Conservation (phyloP, 2,113 vertebrate genomes). For the Lanius collurio region DNA sequence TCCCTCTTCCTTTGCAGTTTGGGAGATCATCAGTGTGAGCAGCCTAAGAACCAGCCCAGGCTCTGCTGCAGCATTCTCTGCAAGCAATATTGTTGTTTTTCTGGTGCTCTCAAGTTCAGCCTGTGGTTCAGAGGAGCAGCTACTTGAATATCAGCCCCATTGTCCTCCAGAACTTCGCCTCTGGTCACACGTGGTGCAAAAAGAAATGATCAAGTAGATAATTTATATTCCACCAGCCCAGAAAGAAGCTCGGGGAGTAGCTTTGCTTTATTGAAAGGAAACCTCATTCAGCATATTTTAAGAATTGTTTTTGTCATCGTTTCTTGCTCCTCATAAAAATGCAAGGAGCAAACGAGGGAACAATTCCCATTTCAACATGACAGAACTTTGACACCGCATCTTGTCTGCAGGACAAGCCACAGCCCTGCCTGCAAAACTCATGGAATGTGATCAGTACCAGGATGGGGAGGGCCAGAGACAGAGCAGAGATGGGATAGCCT, state of each 20-base stretch:
- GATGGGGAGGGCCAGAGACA: background rate
- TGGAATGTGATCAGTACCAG: rapidly evolving
- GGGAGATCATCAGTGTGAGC: background rate
- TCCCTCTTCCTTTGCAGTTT: background rate
- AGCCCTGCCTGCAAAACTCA: background rate
- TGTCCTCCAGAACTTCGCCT: slow-evolving; percentile 11
- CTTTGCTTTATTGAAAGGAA: background rate
- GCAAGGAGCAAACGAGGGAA: background rate
- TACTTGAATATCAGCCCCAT: slow-evolving; percentile 22
- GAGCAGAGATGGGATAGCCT: background rate
- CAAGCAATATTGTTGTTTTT: background rate
- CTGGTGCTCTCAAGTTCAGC: background rate
- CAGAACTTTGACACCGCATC: background rate
- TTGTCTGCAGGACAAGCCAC: background rate
- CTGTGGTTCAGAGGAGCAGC: slow-evolving; percentile 19
- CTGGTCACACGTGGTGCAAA: background rate
- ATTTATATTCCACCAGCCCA: background rate
- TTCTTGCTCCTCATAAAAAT: background rate
- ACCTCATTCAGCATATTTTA: background rate
- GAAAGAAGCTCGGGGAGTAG: background rate
- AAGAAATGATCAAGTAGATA: background rate
- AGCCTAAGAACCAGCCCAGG: background rate
- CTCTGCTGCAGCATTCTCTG: background rate
- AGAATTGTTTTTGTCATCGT: background rate
- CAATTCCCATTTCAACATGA: background rate